phyloP scores from a whole-genome alignment of 2,797 vertebrate genomes.

The Danionella dracula region DNA sequence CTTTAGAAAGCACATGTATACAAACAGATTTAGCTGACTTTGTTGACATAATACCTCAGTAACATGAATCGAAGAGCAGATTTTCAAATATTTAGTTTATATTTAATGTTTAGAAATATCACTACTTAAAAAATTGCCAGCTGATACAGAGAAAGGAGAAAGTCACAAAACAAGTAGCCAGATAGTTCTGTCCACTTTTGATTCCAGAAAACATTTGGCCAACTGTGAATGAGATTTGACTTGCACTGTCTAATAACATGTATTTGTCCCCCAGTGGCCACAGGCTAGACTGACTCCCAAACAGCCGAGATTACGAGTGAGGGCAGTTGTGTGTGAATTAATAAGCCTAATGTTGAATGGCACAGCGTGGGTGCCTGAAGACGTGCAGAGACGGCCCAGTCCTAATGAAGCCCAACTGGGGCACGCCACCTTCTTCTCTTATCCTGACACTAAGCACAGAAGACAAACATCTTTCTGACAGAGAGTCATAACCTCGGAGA shows the following conservation, averaged over 20 bases:
- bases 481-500: conserved; percentile 21
- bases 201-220: conserved; percentile 57
- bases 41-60: too few species aligned
- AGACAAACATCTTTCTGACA: conserved; percentile 48
- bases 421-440: conserved; percentile 34
- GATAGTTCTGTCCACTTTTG: conserved; percentile 34
- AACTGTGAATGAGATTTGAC: conserved; percentile 55
- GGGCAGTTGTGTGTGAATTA: conserved; percentile 56
- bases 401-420: conserved; percentile 40
- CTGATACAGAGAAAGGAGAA: conserved; percentile 4
- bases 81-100: too few species aligned
- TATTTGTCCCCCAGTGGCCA: conserved; percentile 61
- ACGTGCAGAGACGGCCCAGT: conserved; percentile 43
- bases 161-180: background rate
- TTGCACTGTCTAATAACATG: conserved; percentile 54
- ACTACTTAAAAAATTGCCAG: conserved; percentile 3
- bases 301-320: conserved; percentile 56
- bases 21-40: too few species aligned
- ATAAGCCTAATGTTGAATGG: conserved; percentile 59
- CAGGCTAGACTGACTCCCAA: conserved; percentile 59
- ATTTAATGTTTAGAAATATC: too few species aligned
- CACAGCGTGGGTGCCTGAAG: conserved; percentile 53
- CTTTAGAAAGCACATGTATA: too few species aligned
- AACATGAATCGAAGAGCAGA: too few species aligned
- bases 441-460: conserved; percentile 37